These are phyloP conservation scores for Ciona savignyi DNA, from an alignment of 23 tunicate genomes.

Conservation along the genomic window DNA sequence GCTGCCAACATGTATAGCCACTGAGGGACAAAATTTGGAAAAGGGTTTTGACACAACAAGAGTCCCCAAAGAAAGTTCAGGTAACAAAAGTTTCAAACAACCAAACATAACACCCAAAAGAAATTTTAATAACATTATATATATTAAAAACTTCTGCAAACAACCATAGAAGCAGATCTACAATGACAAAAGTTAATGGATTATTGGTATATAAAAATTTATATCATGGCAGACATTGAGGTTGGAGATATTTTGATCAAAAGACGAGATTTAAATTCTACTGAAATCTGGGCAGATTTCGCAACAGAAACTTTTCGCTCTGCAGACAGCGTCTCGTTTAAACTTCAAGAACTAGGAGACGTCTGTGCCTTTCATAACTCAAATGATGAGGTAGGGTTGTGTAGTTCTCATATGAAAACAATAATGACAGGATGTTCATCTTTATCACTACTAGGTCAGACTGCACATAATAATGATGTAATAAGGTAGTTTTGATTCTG, in stretches of 20 bases:
- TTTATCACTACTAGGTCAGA: too few relatives aligned
- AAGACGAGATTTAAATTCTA: slow-evolving; percentile 26
- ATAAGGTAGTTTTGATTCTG: too few relatives aligned
- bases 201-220: too few relatives aligned
- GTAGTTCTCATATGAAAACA: too few relatives aligned
- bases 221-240: slow-evolving; percentile 38
- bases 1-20: slow-evolving; percentile 62
- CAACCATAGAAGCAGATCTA: too few relatives aligned
- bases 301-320: slow-evolving; percentile 73
- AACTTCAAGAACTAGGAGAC: slow-evolving; percentile 52
- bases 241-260: slow-evolving; percentile 54
- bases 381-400: slow-evolving; percentile 20
- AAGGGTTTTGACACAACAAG: not conserved
- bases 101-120: not conserved
- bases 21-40: slow-evolving; percentile 11
- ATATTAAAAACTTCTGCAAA: too few relatives aligned
- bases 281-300: slow-evolving; percentile 40
- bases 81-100: not conserved
- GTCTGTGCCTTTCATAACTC: slow-evolving; percentile 62
- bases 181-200: too few relatives aligned
- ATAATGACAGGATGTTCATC: too few relatives aligned
- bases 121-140: too few relatives aligned
- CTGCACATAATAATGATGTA: too few relatives aligned
- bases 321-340: slow-evolving; percentile 65
- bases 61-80: not conserved